These are phyloP conservation scores for Mechanitis messenoides DNA, from an alignment of 2,888 invertebrate species.

Conservation along the genomic window DNA sequence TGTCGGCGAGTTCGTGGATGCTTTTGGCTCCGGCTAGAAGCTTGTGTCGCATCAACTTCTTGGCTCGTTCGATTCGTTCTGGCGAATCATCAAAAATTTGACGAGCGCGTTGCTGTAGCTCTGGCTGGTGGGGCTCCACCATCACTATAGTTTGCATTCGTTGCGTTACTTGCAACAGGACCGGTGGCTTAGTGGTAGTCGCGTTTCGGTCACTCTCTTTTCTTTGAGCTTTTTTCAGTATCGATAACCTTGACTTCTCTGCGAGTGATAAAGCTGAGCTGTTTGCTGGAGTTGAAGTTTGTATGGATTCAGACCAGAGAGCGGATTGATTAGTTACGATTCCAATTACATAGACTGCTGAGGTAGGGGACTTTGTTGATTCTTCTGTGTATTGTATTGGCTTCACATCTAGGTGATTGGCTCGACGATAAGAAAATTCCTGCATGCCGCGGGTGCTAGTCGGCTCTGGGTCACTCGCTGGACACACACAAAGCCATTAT, in stretches of 20 bases:
- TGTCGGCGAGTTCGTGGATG: conserved; percentile 57
- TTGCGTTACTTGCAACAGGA: conserved; percentile 54
- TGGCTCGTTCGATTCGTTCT: conserved; percentile 44
- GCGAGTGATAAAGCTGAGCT: conserved; percentile 46
- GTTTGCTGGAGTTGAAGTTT: conserved; percentile 9
- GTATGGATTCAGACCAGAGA: background rate
- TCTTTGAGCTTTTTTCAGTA: conserved; percentile 54
- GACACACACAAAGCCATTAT: conserved; percentile 59
- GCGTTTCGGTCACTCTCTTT: conserved; percentile 44
- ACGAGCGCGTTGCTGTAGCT: conserved; percentile 41
- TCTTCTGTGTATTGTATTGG: too few relatives aligned
- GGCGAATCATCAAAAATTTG: conserved; percentile 46
- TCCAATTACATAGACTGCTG: too few relatives aligned
- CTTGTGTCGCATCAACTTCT: conserved; percentile 57
- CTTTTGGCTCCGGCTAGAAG: conserved; percentile 49
- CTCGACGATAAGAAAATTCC: conserved; percentile 26
- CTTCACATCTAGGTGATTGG: conserved; percentile 28
- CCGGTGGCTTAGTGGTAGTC: conserved; percentile 52
- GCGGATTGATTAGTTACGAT: too few relatives aligned
- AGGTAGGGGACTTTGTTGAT: too few relatives aligned
- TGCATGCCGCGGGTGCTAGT: conserved; percentile 21
- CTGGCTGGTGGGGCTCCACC: conserved; percentile 46
- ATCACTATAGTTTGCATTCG: conserved; percentile 53
- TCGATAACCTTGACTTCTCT: conserved; percentile 59
- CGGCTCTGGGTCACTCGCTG: conserved; percentile 40